Base-by-base conservation (phyloP, 2,797 vertebrate species). In the Manis javanica region DNA sequence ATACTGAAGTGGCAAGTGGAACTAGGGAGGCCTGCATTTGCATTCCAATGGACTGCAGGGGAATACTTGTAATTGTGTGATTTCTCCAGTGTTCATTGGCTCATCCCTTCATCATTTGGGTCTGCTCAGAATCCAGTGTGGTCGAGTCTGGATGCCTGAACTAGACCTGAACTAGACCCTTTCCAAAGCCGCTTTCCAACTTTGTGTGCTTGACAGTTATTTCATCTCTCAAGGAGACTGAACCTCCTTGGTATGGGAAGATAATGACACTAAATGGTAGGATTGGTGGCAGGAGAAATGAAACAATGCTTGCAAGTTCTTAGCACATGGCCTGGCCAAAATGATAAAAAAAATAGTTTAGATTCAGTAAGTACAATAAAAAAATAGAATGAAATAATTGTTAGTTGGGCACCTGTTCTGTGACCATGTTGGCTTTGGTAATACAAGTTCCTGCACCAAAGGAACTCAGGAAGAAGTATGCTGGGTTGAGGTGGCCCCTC, bases 51-150 rank as follows among this genome's bases (percentile, higher is more conserved):
- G 82, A 74, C 68, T 11, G 2, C 26, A 11, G 83, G 75, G 75
- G 64, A 46, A 71, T 49, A 37, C 55, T 92, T 83, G 68, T 89
- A 83, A 90, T 86, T 68, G 83, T 59, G 86, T 72, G 63, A 77
- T 4, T 49, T 79, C 11, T 42, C 24, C 13, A 9, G 0, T 74
- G 77, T 34, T 69, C 37, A 13, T 0, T 29, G 57, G 55, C 63
- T 46, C 26, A 6, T 72, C 46, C 31, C 29, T 64, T 83, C 66
- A 11, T 91, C 31, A 24, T 63, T 16, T 13, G 42, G 39, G 14
- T 12, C 46, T 46, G 11, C 46, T 46, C 46, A 12, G 46, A 46
- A 46, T 11, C 46, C 37, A 21, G 16, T 3, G 4, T 34, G 26
- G 9, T 37, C 7, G 46, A 0, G 3, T 68, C 55, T 29, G 29